Evolutionary conservation across 2,113 vertebrate species (phyloP), one percentile per base, ranked within the genome.

Genomic region (Centropus unirufus): DNA sequence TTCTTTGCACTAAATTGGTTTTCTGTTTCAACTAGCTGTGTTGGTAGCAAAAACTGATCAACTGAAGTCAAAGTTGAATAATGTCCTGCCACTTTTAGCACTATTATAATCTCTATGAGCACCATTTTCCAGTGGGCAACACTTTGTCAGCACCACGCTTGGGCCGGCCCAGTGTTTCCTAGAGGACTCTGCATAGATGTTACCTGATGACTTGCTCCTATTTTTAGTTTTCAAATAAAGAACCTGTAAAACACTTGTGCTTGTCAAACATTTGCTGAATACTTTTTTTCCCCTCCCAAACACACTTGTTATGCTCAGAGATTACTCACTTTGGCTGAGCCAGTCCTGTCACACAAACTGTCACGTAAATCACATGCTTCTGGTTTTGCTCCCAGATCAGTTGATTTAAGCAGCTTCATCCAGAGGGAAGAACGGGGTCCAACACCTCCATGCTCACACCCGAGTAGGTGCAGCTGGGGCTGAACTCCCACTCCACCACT

Each of bases 401-500:
- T 44, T 40, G 27, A 29, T 63, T 84, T 36, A 55, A 80, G 4
- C 29, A 34, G 0, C 36, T 74, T 42, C 73, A 61, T 47, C 19
- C 59, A 30, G 59, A 57, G 52, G 52, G 22, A 46, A 42, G 15
- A 1, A 30, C 2, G 30, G 4, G 78, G 14, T 57, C n/a, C 11
- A 1, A 10, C 30, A 29, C 8, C 39, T 8, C 55, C 1, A 1
- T 1, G 21, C 47, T 69, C 51, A 11, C 57, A 4, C 36, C 29
- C 0, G 0, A 47, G 62, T 75, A 51, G 47, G 13, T 0, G 21
- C 14, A 13, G 42, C 42, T 73, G 77, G 36, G 36, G 3, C 40
- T 68, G 12, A 61, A 36, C 44, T 9, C 27, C 49, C 1, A 3
- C 2, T 1, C 2, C 54, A 4, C n/a, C 34, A 1, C 74, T 6